Evolutionary conservation across 1,140 invertebrate genomes (phyloP), one percentile per base, ranked within the genome.

Genomic region (Leptoteleia sp.): DNA sequence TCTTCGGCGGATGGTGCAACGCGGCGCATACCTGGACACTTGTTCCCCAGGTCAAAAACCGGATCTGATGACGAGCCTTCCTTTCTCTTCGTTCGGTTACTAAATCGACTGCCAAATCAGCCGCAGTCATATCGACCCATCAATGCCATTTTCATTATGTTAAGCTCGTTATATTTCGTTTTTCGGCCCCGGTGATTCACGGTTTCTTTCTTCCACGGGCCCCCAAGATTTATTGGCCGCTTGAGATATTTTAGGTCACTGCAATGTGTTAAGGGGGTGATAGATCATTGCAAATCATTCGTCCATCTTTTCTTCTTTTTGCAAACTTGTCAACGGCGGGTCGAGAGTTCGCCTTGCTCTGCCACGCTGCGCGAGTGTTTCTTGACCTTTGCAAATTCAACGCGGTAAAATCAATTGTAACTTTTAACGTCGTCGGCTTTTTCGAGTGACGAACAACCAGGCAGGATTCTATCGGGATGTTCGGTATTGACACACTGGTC

Each of bases 31-130:
- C 62, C 47, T 55, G 62, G 62, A 54, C 40, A 61, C 55, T 62
- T 61, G 62, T 76, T 76, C 54, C 54, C 62, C 72, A 62, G 72
- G 72, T 76, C 72, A 76, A 76, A 76, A 76, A 76, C 72, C 72
- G 72, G 72, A 76, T 76, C 70, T 27, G 27, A 61, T 38, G 61
- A 42, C 42, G 61, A 29, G 42, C 27, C 61, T 45, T 48, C 42
- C 72, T 52, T 64, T 67, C 57, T 75, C 61, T 73, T 42, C 38
- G 31, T 45, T 59, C 65, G 35, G 35, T 11, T 7, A 33, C 22
- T 57, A 57, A 57, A 57, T 31, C 52, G 64, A 38, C 29, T 31
- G 57, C 40, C 57, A 72, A 72, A 72, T 72, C 67, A 45, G 25
- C 13, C 55, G 27, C 27, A 27, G 35, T 59, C 54, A 40, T 45